These are phyloP conservation scores for Cinclus mexicanus DNA, from an alignment of 2,113 vertebrate genomes.

Conservation along the genomic window DNA sequence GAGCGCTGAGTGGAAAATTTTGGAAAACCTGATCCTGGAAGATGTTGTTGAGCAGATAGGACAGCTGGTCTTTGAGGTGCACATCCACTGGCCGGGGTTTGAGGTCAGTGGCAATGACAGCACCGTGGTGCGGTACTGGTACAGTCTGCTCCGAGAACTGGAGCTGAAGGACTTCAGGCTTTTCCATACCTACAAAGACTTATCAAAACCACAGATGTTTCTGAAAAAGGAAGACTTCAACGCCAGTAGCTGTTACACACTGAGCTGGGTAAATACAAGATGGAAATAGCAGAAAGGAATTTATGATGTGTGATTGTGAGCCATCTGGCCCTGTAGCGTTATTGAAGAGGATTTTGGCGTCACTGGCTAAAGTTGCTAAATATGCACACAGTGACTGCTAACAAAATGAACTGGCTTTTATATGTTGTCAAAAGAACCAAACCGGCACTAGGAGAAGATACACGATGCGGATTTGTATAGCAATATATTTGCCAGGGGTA, in stretches of 20 bases:
- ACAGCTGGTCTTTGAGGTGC: slow-evolving; percentile 90
- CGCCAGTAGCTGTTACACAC: slow-evolving; percentile 87
- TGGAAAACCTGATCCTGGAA: slow-evolving; percentile 93
- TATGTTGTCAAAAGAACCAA: neutral
- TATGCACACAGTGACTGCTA: neutral
- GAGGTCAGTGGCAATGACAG: slow-evolving; percentile 91
- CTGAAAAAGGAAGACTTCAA: slow-evolving; percentile 88
- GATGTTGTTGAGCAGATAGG: slow-evolving; percentile 87
- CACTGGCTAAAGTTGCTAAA: neutral
- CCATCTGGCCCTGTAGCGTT: neutral
- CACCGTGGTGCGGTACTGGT: slow-evolving; percentile 91
- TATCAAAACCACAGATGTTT: slow-evolving; percentile 84
- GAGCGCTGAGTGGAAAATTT: slow-evolving; percentile 95
- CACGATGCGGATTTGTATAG: neutral
- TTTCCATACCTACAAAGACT: slow-evolving; percentile 85
- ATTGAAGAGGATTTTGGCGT: neutral
- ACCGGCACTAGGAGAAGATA: neutral
- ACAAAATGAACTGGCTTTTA: neutral
- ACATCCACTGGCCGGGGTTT: slow-evolving; percentile 95
- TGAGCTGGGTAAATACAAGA: slow-evolving; percentile 91
- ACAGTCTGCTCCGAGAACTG: slow-evolving; percentile 91
- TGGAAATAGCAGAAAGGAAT: slow-evolving; percentile 74
- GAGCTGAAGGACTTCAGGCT: slow-evolving; percentile 87
- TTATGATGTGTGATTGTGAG: neutral
- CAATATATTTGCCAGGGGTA: neutral